A percentile compares a stretch with the other conserved stretches of the same genome.
phyloP scores from a whole-genome alignment of 2,113 vertebrate species.

The Nibea coibor region DNA sequence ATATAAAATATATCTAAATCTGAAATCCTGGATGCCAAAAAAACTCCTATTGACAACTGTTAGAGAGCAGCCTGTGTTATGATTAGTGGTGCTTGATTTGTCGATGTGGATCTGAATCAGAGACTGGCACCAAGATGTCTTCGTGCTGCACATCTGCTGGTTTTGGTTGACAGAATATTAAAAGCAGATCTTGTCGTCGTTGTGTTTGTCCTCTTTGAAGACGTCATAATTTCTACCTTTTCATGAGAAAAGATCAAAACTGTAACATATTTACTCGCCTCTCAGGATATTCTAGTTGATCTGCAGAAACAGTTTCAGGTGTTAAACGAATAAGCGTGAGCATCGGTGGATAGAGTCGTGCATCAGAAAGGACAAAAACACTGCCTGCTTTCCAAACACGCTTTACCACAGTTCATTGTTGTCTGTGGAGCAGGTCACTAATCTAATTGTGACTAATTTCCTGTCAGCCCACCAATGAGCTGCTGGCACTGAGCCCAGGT shows the following conservation, averaged over 20 bases:
- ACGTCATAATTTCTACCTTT: neutral
- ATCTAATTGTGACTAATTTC: constrained; percentile 75
- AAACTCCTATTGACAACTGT: neutral
- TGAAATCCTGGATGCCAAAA: neutral
- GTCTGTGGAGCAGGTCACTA: constrained; percentile 40
- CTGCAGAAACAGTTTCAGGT: neutral
- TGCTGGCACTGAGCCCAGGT: constrained; percentile 51
- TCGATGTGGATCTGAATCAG: no score
- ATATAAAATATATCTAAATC: no score
- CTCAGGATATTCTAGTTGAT: neutral
- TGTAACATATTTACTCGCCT: neutral
- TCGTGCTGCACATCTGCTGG: neutral
- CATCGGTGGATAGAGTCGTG: neutral
- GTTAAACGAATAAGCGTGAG: constrained; percentile 16
- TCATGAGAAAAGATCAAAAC: neutral
- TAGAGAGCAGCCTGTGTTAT: neutral
- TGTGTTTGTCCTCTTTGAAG: neutral
- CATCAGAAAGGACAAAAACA: constrained; percentile 37
- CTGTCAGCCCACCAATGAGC: constrained; percentile 60
- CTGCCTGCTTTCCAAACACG: constrained; percentile 17
- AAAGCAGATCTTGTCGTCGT: neutral
- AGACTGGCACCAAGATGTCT: neutral
- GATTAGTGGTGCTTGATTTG: neutral
- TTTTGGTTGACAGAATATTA: neutral
- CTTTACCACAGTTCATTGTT: constrained; percentile 33